Evolutionary conservation across 1,140 invertebrate species (phyloP), one percentile per base, ranked within the genome.

Genomic region (Drusus annulatus): DNA sequence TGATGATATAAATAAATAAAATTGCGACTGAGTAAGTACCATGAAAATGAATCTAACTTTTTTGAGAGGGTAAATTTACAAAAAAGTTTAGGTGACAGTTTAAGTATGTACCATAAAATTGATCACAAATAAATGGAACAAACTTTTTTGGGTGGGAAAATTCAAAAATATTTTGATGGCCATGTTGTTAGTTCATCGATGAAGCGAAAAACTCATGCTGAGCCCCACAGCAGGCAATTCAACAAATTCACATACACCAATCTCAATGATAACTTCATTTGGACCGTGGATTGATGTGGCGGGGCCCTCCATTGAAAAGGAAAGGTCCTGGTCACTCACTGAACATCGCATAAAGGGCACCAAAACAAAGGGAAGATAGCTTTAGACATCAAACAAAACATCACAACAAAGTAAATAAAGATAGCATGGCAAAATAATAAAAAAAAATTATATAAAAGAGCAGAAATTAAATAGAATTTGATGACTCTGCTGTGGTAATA

Each of bases 241-340:
- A 45, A 45, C 36, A 45, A 45, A 45, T 45, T 8, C 63, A 78
- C 76, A 56, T 78, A 78, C 76, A n/a, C 76, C 76, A 52, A 68
- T 68, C 10, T 78, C 76, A 54, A 78, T 68, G 23, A 78, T 19
- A 52, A 78, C 76, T 51, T 78, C 76, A 15, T 78, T 51, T 25
- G 21, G 23, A 58, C 4, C 68, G 36, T 50, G 63, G 28, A 68
- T 17, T 28, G 28, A 17, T 16, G 31, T 36, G 28, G 31, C 25
- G 8, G 50, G 36, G 50, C 45, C 17, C 45, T 71, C 68, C 68
- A 71, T 71, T 16, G 50, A 51, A 3, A 19, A 25, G 17, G 7
- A 6, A 23, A 21, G 19, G 45, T 71, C 45, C 19, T 52, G 31
- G 13, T 71, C 68, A 71, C 68, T 65, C 50, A 52, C 28, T 60